These are phyloP conservation scores for Ophion ellenae DNA, from an alignment of 2,888 invertebrate species.

Conservation along the genomic window DNA sequence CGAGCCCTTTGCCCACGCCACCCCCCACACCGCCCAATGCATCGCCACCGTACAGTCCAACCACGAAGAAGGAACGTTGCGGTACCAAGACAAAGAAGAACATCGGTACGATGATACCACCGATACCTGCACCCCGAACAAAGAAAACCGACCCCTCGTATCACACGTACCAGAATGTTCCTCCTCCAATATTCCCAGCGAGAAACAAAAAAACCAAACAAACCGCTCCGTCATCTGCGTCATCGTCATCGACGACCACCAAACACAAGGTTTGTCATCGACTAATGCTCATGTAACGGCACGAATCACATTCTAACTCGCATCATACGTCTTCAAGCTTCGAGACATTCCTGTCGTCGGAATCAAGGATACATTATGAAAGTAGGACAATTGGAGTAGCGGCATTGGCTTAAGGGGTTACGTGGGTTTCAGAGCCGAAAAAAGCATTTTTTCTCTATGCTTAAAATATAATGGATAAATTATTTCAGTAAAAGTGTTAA, in stretches of 20 bases:
- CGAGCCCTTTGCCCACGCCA: slow-evolving; percentile 58
- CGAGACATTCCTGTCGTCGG: slow-evolving; percentile 3
- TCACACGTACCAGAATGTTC: slow-evolving; percentile 86
- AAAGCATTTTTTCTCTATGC: too few relatives aligned
- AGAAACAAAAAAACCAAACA: slow-evolving; percentile 66
- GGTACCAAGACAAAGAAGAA: background rate
- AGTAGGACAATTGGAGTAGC: background rate
- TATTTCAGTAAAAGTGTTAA: too few relatives aligned
- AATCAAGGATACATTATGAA: background rate
- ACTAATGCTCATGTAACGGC: slow-evolving; percentile 71
- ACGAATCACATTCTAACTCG: slow-evolving; percentile 27
- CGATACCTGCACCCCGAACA: slow-evolving; percentile 78
- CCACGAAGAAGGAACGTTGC: background rate
- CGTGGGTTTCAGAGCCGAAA: too few relatives aligned
- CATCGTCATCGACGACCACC: slow-evolving; percentile 58
- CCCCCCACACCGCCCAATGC: slow-evolving; percentile 56
- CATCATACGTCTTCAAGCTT: slow-evolving; percentile 13
- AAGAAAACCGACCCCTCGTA: slow-evolving; percentile 78
- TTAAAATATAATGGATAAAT: too few relatives aligned
- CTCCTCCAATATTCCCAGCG: slow-evolving; percentile 83
- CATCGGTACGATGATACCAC: slow-evolving; percentile 68
- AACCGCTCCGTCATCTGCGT: slow-evolving; percentile 51
- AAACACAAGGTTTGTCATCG: slow-evolving; percentile 79
- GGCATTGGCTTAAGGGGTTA: background rate
- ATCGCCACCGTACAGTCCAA: slow-evolving; percentile 32